Conservation (phyloP, 2,113 vertebrate species). For the Morone chrysops region DNA sequence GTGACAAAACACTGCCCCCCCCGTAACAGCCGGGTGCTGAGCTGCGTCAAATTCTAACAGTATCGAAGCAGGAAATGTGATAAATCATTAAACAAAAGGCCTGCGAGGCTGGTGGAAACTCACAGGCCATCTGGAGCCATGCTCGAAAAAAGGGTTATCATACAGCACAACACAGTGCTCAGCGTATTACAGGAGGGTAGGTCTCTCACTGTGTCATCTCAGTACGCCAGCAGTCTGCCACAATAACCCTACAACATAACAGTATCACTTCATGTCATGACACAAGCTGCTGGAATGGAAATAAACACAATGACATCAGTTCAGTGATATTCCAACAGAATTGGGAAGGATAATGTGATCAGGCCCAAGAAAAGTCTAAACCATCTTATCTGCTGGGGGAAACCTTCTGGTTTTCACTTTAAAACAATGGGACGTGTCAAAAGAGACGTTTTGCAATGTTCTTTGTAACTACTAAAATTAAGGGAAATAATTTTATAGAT, state of each 20-base stretch:
- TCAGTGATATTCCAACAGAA: constrained; percentile 41
- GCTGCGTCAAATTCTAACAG: constrained; percentile 44
- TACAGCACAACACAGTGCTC: constrained; percentile 31
- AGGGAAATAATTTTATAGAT: not conserved
- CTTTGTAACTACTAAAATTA: not conserved
- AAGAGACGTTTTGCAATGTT: not conserved
- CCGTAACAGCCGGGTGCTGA: constrained; percentile 9
- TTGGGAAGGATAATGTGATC: constrained; percentile 2
- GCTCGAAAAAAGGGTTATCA: constrained; percentile 54
- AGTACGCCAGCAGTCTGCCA: constrained; percentile 29
- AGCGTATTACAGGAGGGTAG: constrained; percentile 37
- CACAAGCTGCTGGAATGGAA: constrained; percentile 52
- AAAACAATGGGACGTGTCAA: not conserved
- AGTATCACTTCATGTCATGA: constrained; percentile 48
- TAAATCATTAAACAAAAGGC: constrained; percentile 70
- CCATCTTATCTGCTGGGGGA: constrained; percentile 6
- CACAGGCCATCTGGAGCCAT: constrained; percentile 51
- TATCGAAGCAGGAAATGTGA: constrained; percentile 70
- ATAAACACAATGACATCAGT: constrained; percentile 45
- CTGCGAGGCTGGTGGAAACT: constrained; percentile 40
- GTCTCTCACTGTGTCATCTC: constrained; percentile 18
- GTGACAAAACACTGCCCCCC: constrained; percentile 45
- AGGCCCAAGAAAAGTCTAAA: not conserved
- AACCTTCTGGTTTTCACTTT: not conserved
- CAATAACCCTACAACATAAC: not conserved